Evolutionary conservation across 2,888 invertebrate species (phyloP), one percentile per base, ranked within the genome.

Genomic region (Parelbella ahira): DNA sequence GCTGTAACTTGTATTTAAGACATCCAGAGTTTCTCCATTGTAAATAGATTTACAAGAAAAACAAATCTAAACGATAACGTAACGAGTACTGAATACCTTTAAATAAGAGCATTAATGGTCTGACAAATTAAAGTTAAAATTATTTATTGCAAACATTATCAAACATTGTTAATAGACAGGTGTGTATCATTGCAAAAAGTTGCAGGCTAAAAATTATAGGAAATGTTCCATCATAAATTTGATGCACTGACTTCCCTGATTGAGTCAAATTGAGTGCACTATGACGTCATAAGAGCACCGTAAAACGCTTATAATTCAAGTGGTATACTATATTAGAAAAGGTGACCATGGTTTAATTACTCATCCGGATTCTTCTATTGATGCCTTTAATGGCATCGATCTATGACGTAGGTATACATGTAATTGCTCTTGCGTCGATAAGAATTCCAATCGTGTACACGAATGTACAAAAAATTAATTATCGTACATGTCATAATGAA

Each of bases 331-430:
- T 51, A 46, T 47, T 63, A 73, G 74, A 84, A 86, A 82, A 84
- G 80, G 80, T 80, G 83, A 48, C 86, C 82, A 63, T 83, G 84
- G 64, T 57, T 72, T 56, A 69, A 68, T 69, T 68, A 72, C 60
- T 62, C 75, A 79, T 75, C 82, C 86, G 84, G 84, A 83, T 86
- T 79, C 77, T 67, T 69, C 61, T 63, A 63, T 63, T 58, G 62
- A 51, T 59, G 57, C 50, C 27, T 41, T 33, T 41, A 60, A 81
- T 84, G 77, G 84, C 70, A 76, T 86, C 84, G 84, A 70, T 58
- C 52, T 49, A 62, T 72, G 74, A 80, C 74, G 74, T 76, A 46
- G 65, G 45, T 67, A 58, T 71, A 58, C 73, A n/a, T 68, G 73
- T 76, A 75, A 6, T 20, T 29, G 6, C 2, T 2, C 18, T 70